These are phyloP conservation scores for Zoroaster sp. DNA, from an alignment of 53 echinoderm and acorn worm species.

Conservation along the genomic window DNA sequence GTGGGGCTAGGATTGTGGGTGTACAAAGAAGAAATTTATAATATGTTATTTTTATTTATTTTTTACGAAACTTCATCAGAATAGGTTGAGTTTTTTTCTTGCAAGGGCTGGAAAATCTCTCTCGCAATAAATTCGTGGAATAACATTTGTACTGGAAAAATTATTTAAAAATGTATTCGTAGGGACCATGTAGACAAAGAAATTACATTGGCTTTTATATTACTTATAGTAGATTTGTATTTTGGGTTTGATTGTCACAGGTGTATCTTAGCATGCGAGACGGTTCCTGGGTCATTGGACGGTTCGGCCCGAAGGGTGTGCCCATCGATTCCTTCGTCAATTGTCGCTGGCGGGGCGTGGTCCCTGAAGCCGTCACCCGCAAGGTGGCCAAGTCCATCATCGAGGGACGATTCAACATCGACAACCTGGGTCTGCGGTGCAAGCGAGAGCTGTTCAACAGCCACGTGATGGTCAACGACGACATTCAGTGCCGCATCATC, in stretches of 20 bases:
- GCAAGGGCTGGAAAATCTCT: too few species aligned
- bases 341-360: slow-evolving; percentile 54
- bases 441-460: slow-evolving; percentile 69
- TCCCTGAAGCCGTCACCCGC: slow-evolving; percentile 58
- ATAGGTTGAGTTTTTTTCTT: too few species aligned
- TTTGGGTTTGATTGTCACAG: neutral
- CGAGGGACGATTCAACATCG: slow-evolving; percentile 59
- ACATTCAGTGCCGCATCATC: slow-evolving; percentile 71
- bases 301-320: slow-evolving; percentile 62
- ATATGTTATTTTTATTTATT: too few species aligned
- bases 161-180: too few species aligned
- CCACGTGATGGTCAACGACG: slow-evolving; percentile 84
- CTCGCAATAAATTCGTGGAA: too few species aligned
- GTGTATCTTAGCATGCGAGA: slow-evolving; percentile 82
- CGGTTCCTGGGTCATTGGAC: slow-evolving; percentile 77
- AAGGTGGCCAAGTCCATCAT: slow-evolving; percentile 45
- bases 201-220: too few species aligned
- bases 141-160: too few species aligned
- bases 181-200: too few species aligned
- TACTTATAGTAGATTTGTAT: too few species aligned
- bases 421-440: slow-evolving; percentile 72
- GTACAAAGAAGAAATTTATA: too few species aligned
- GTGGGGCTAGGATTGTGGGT: too few species aligned
- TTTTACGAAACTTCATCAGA: too few species aligned
- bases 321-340: slow-evolving; percentile 69